Evolutionary conservation across 2,797 vertebrate species (phyloP), one percentile per base, ranked within the genome.

Genomic region (Dicrostonyx torquatus): DNA sequence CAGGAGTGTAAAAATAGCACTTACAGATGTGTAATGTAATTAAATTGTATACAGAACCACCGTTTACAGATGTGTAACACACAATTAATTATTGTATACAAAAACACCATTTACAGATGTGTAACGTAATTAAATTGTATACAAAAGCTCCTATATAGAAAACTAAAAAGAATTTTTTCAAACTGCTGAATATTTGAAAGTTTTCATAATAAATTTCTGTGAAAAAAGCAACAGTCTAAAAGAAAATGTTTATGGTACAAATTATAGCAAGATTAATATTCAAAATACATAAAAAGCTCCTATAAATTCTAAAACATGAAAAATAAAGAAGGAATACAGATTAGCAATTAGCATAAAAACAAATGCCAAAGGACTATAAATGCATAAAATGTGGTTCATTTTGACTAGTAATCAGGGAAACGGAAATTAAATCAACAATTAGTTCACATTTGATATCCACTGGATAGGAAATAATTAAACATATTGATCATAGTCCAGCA

Each of bases 191-290:
- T 77, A 37, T 89, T 94, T 89, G 50, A 76, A 91, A 84, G 50
- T 84, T 92, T 93, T 94, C 60, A 60, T 80, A 94, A 93, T 86
- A 94, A 80, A 96, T 77, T 91, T 66, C 75, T 92, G 15, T 40
- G 31, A 24, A 45, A 78, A 88, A 92, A 86, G n/a, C 72, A 68
- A 48, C 31, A 90, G 12, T 75, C 26, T 55, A 90, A 62, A 34
- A 94, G 24, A 89, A 91, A 95, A 83, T 92, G 29, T 83, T 91
- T 84, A 88, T 87, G 53, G 64, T 29, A 91, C 84, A 95, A 96
- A 88, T 94, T 94, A 95, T 8, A 94, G 50, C 50, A 95, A 29
- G 22, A 90, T 96, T 96, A 95, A 95, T 96, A 95, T 94, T 96
- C 58, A 88, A 60, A 95, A 60, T 79, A 90, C 78, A 87, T 80